Evolutionary conservation across 1,140 invertebrate genomes (phyloP), one percentile per base, ranked within the genome.

Genomic region (Atta texana): DNA sequence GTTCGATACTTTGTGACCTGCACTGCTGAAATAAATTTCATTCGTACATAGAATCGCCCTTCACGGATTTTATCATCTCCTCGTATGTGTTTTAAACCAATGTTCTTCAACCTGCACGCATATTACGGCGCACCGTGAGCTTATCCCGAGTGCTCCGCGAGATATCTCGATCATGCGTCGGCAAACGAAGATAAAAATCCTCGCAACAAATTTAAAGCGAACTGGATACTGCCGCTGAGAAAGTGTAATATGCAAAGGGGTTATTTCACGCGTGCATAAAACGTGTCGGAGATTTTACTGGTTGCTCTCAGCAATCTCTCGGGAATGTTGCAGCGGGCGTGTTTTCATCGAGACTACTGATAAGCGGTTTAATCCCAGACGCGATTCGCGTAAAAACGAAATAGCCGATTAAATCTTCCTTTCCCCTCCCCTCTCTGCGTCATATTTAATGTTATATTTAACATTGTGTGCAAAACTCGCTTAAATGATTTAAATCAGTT

Each of bases 111-210:
- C 77, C 63, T 81, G 49, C 76, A 10, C 28, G 21, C 61, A 81
- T 71, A 55, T 49, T 61, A 57, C 14, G 14, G 6, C 3, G 28
- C 24, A 24, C 2, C 24, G 59, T 10, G 28, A 53, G 44, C 63
- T 80, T 80, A 55, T 80, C 16, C 49, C 44, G 44, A 77, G 55
- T 71, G 71, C 84, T 44, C 12, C 44, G 77, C 51, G 14, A 81
- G 51, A 80, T 80, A 80, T 78, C 61, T 68, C 61, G 77, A 68
- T 71, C 61, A 31, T 16, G 31, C n/a, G 63, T 68, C 68, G 64
- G 64, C 51, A 64, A 81, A 71, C 34, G 31, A 81, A 69, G 77
- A 71, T 81, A 81, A 81, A 24, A 81, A 21, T 81, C 21, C 49
- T 71, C 14, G 49, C 64, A 39, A 71, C 39, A 71, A 81, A 71